These are phyloP conservation scores for Bujurquina vittata DNA, from an alignment of 2,113 vertebrate genomes.

Conservation along the genomic window DNA sequence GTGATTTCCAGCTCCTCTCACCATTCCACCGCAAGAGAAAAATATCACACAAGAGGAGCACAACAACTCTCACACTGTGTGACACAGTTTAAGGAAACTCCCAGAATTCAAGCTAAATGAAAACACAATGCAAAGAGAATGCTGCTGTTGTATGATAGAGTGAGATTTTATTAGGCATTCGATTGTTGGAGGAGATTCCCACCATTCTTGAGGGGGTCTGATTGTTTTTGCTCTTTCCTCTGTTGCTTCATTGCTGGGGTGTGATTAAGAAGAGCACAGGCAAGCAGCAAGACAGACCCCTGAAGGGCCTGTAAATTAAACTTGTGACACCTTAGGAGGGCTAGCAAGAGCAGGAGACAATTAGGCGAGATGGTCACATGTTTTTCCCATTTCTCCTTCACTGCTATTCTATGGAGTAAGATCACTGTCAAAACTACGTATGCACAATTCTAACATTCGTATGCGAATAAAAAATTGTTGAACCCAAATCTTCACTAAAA, in stretches of 20 bases:
- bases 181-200: constrained; percentile 33
- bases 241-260: constrained; percentile 17
- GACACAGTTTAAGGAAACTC: background rate
- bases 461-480: too few species aligned
- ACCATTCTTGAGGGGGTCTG: constrained; percentile 20
- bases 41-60: background rate
- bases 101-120: background rate
- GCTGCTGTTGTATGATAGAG: background rate
- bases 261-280: constrained; percentile 48
- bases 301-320: constrained; percentile 64
- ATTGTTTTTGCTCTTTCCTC: background rate
- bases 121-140: background rate
- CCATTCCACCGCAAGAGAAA: background rate
- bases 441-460: too few species aligned
- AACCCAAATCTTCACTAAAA: too few species aligned
- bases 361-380: background rate
- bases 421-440: too few species aligned
- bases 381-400: background rate
- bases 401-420: too few species aligned
- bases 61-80: background rate
- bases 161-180: background rate
- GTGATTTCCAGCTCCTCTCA: background rate
- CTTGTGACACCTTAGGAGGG: constrained; percentile 64
- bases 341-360: constrained; percentile 20
- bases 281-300: constrained; percentile 51